A percentile compares a stretch with the other conserved stretches of the same genome.
phyloP scores from a whole-genome alignment of 2,113 vertebrate species.

The Drymodes brunneopygia region DNA sequence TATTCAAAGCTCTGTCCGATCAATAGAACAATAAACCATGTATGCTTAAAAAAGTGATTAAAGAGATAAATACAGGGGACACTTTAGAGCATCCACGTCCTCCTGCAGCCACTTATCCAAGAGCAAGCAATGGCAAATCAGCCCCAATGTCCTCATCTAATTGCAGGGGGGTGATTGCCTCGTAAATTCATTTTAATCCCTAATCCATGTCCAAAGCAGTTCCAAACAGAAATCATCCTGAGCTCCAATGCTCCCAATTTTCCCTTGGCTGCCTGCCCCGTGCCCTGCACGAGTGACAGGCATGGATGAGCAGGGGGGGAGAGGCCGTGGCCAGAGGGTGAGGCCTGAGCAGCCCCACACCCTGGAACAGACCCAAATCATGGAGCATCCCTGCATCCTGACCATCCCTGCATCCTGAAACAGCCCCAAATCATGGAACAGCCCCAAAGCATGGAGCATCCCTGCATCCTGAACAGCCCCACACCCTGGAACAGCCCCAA shows the following conservation, averaged over 20 bases:
- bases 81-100: neutral
- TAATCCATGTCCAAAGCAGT: neutral
- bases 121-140: neutral
- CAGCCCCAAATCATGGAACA: too few relatives aligned
- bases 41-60: constrained; percentile 49
- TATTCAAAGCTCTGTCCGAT: constrained; percentile 50
- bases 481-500: too few relatives aligned
- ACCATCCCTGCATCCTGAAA: neutral
- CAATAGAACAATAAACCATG: constrained; percentile 59
- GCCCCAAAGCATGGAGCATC: too few relatives aligned
- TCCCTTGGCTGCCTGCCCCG: accelerated
- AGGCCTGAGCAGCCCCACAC: neutral
- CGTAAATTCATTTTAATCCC: neutral
- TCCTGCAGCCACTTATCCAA: neutral
- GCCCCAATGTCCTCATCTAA: neutral
- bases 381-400: neutral
- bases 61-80: constrained; percentile 46
- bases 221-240: neutral
- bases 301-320: neutral
- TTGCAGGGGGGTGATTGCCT: neutral
- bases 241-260: neutral
- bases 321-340: neutral
- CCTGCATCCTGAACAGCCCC: neutral
- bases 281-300: neutral
- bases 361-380: neutral